phyloP scores from a whole-genome alignment of 2,888 invertebrate genomes.

The Himalopsyche japonica region DNA sequence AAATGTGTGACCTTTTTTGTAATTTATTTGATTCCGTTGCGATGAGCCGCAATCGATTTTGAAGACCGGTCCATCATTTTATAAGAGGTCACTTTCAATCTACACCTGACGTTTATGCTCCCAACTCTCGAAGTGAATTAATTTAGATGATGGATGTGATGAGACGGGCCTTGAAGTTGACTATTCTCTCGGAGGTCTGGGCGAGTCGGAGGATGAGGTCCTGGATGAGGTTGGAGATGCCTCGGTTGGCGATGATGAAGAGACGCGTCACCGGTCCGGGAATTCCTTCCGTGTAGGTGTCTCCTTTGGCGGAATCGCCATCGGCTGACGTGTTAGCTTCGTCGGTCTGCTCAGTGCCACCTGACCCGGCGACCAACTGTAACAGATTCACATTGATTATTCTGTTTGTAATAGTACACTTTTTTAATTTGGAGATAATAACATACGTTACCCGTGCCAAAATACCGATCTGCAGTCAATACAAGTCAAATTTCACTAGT shows the following conservation, averaged over 20 bases:
- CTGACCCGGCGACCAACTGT: conserved; percentile 81
- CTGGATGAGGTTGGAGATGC: conserved; percentile 83
- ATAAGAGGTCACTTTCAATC: neutral
- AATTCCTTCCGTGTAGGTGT: conserved; percentile 74
- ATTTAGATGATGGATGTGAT: conserved; percentile 86
- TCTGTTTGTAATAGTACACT: neutral
- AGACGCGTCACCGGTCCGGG: conserved; percentile 86
- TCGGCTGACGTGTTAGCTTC: conserved; percentile 57
- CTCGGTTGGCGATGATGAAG: conserved; percentile 85
- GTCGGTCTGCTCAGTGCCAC: conserved; percentile 66
- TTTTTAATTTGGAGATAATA: neutral
- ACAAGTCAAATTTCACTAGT: neutral
- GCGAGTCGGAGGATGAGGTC: conserved; percentile 87
- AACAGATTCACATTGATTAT: conserved; percentile 42
- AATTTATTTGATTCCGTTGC: neutral
- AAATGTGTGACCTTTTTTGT: neutral
- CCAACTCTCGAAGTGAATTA: neutral
- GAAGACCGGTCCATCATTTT: neutral
- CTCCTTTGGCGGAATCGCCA: conserved; percentile 63
- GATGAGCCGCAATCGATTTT: neutral
- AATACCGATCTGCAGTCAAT: neutral
- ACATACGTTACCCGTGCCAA: neutral
- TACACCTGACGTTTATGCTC: neutral
- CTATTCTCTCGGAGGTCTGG: conserved; percentile 87
- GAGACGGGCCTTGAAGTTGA: conserved; percentile 90